Evolutionary conservation across 2,888 invertebrate genomes (phyloP), one percentile per base, ranked within the genome.

Genomic region (Lymantria monacha): DNA sequence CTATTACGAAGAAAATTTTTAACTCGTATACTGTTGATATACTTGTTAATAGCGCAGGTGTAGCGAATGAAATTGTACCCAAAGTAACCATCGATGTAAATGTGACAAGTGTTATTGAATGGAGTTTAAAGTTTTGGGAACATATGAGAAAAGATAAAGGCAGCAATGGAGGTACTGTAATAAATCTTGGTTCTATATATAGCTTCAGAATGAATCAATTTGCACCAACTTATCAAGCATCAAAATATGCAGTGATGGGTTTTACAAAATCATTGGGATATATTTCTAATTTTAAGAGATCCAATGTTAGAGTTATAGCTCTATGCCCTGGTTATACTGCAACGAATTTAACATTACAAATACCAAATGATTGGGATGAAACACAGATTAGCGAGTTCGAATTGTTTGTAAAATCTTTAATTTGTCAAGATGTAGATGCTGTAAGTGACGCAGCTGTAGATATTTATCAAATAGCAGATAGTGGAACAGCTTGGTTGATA

Each of bases 111-210:
- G 30, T 71, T 1, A 53, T 79, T 3, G 70, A 73, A 42, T 81
- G 92, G 53, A 84, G 86, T 0, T 70, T 90, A 22, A 79, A 92
- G 15, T 93, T 90, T 22, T 81, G 92, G 62, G 81, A 93, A 48
- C 82, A 91, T 69, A 90, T 93, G 91, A 83, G 92, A n/a, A 87
- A 76, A 45, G 85, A 92, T 57, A 85, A 83, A 22, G 86, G 90
- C 1, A 92, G 92, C 0, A 70, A 76, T 41, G 94, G 94, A 3
- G 94, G 94, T 3, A 87, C 91, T 2, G 89, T 94, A 44, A 83
- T 94, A 13, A 95, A 95, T 69, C 79, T 93, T 38, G 85, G 93
- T 1, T 94, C 94, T 0, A 87, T 92, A 11, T 86, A 92, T 51
- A 93, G 93, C 0, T 81, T 33, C 11, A 9, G 7, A 33, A 22